Evolutionary conservation across 2,797 vertebrate genomes (phyloP).

Genomic region (Peromyscus attwateri): DNA sequence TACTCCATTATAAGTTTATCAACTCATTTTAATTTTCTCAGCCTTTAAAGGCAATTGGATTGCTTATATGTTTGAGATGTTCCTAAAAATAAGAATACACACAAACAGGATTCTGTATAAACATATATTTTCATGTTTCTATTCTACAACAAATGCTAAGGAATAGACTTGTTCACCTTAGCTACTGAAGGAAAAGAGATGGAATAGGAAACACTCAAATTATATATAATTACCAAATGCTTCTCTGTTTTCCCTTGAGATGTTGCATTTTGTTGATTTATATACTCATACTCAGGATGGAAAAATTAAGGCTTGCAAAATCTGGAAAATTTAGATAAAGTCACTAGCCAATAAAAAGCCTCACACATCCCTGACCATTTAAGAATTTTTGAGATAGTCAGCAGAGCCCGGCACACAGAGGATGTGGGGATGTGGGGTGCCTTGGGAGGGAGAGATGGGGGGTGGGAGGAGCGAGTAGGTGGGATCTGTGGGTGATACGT

Average conservation of each 20-base stretch:
- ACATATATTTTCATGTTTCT: constrained; percentile 5
- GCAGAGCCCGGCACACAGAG: too few relatives aligned
- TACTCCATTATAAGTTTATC: neutral
- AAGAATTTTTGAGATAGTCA: neutral
- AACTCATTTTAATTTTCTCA: neutral
- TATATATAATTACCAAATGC: neutral
- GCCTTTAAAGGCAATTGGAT: neutral
- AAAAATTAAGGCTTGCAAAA: constrained; percentile 8
- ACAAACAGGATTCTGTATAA: neutral
- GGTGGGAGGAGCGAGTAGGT: too few relatives aligned
- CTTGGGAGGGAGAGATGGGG: too few relatives aligned
- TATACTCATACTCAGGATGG: neutral
- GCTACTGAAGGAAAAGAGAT: neutral
- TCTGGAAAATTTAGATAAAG: neutral
- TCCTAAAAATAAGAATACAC: neutral
- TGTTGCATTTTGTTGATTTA: constrained; percentile 42
- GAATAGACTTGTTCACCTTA: neutral
- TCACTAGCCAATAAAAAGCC: neutral
- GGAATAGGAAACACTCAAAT: neutral
- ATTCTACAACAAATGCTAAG: neutral
- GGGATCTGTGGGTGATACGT: too few relatives aligned
- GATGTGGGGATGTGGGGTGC: too few relatives aligned
- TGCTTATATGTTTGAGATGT: neutral
- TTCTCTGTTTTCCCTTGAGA: neutral
- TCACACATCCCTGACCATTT: neutral